phyloP scores from a whole-genome alignment of 2,797 vertebrate genomes.

The Acridotheres tristis region DNA sequence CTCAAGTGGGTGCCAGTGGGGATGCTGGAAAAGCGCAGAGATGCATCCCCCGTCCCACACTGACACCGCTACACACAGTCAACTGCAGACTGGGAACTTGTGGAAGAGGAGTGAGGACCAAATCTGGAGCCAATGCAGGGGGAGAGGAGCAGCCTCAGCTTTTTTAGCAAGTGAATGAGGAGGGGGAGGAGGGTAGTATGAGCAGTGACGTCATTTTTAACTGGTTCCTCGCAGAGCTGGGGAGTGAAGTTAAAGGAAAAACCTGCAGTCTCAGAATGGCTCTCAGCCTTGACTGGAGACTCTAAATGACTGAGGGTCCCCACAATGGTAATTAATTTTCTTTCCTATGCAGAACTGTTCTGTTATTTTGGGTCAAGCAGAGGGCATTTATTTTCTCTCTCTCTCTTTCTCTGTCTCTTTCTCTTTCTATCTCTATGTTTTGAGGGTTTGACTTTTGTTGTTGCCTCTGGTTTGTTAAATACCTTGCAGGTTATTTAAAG shows the following conservation, averaged over 20 bases:
- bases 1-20: not conserved
- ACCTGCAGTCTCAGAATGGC: slow-evolving; percentile 70
- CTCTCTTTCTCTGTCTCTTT: not conserved
- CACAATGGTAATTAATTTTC: slow-evolving; percentile 65
- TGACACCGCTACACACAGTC: not conserved
- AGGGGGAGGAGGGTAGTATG: slow-evolving; percentile 54
- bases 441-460: slow-evolving; percentile 25
- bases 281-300: slow-evolving; percentile 63
- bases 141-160: slow-evolving; percentile 55
- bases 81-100: slow-evolving; percentile 12
- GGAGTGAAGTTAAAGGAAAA: slow-evolving; percentile 73
- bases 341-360: slow-evolving; percentile 57
- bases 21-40: not conserved
- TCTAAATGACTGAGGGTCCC: slow-evolving; percentile 68
- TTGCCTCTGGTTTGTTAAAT: slow-evolving; percentile 45
- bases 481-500: slow-evolving; percentile 73
- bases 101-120: not conserved
- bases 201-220: slow-evolving; percentile 76
- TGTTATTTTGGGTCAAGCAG: slow-evolving; percentile 38
- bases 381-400: not conserved
- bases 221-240: slow-evolving; percentile 67
- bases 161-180: slow-evolving; percentile 66
- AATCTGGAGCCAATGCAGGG: slow-evolving; percentile 55
- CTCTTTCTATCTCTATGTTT: not conserved
- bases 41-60: not conserved